Percentiles rank a stretch among this genome's conserved stretches.
Conservation (phyloP, 1,140 invertebrate species). For the Odontomachus brunneus region DNA sequence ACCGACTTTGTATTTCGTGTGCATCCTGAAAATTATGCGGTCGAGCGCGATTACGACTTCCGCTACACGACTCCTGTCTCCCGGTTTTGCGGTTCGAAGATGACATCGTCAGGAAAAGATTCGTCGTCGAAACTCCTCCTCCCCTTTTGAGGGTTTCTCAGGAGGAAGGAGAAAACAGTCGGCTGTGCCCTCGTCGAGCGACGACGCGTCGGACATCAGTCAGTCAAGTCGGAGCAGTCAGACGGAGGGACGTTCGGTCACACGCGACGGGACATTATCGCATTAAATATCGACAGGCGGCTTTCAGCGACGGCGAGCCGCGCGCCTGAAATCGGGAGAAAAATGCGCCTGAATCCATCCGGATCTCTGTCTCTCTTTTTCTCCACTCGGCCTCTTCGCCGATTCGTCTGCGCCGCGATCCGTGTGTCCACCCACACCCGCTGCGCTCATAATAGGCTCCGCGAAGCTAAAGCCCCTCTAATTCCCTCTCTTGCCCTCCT, state of each 20-base stretch:
- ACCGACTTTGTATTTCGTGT: no score
- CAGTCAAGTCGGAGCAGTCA: conserved; percentile 75
- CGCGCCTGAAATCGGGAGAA: conserved; percentile 76
- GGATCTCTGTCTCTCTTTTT: not conserved
- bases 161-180: conserved; percentile 52
- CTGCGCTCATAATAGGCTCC: conserved; percentile 81
- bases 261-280: conserved; percentile 83
- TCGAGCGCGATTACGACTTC: not conserved
- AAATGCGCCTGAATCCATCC: conserved; percentile 74
- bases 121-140: conserved; percentile 37
- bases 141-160: conserved; percentile 44
- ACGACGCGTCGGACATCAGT: conserved; percentile 73
- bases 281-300: conserved; percentile 83
- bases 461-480: conserved; percentile 75
- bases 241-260: conserved; percentile 76
- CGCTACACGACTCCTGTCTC: not conserved
- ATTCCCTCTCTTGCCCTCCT: conserved; percentile 70
- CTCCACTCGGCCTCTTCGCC: not conserved
- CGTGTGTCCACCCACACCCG: conserved; percentile 75
- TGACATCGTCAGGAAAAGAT: conserved; percentile 24
- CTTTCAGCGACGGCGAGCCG: conserved; percentile 76
- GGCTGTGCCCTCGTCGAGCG: conserved; percentile 39
- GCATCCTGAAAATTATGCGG: not conserved
- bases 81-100: conserved; percentile 1
- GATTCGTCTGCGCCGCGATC: conserved; percentile 62